These are phyloP conservation scores for Megastigmus dorsalis DNA, from an alignment of 2,888 invertebrate species.

Conservation along the genomic window DNA sequence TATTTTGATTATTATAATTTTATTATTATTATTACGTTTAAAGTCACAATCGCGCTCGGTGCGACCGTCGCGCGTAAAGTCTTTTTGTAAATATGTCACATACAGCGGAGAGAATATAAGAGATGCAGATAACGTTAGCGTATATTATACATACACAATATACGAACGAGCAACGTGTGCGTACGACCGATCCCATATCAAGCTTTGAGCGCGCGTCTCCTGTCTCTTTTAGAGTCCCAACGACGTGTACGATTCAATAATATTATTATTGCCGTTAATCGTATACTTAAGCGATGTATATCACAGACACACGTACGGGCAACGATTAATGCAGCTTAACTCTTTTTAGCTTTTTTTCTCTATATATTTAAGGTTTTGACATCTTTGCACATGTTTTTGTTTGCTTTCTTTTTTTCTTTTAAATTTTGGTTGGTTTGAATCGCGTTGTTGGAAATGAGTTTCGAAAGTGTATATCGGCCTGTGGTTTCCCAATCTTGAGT, in stretches of 20 bases:
- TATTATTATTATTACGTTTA: slow-evolving; percentile 47
- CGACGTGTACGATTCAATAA: slow-evolving; percentile 14
- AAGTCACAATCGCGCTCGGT: slow-evolving; percentile 30
- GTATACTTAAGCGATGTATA: too few species aligned
- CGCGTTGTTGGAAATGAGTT: too few species aligned
- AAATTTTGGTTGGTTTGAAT: not conserved
- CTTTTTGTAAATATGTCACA: slow-evolving; percentile 53
- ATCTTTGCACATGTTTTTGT: not conserved
- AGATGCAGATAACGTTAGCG: not conserved
- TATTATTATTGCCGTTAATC: too few species aligned
- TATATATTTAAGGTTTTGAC: not conserved
- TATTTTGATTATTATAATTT: slow-evolving; percentile 41
- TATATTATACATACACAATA: slow-evolving; percentile 5
- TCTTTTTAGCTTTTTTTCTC: not conserved
- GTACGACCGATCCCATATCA: not conserved
- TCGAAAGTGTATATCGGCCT: too few species aligned
- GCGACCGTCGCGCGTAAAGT: slow-evolving; percentile 20
- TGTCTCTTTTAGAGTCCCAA: not conserved
- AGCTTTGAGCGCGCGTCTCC: slow-evolving; percentile 19
- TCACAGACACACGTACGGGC: not conserved
- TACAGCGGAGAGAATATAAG: slow-evolving; percentile 21
- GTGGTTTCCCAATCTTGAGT: too few species aligned
- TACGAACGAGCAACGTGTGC: not conserved
- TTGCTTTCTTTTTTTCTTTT: slow-evolving; percentile 1
- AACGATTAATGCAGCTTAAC: not conserved